These are phyloP conservation scores for Gadus chalcogrammus DNA, from an alignment of 2,113 vertebrate species.

Conservation along the genomic window DNA sequence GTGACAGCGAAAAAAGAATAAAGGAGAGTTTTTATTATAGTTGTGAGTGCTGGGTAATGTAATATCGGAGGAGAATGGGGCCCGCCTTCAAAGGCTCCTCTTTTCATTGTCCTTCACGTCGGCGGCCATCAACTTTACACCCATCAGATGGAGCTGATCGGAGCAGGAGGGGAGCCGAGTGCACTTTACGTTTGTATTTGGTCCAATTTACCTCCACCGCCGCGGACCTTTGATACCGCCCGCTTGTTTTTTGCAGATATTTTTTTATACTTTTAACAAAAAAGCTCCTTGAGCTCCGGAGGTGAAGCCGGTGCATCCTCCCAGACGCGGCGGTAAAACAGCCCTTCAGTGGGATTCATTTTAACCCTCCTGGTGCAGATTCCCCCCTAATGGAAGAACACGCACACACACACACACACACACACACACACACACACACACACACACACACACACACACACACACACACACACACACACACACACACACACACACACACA, in stretches of 20 bases:
- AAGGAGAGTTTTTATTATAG: conserved; percentile 53
- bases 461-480: too few relatives aligned
- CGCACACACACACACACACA: too few relatives aligned
- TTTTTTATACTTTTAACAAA: conserved; percentile 6
- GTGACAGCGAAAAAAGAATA: conserved; percentile 29
- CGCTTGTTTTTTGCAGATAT: conserved; percentile 29
- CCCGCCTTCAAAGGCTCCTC: conserved; percentile 34
- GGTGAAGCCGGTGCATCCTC: conserved; percentile 19
- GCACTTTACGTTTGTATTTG: conserved; percentile 49
- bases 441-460: too few relatives aligned
- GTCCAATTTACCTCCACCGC: conserved; percentile 24
- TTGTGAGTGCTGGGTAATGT: conserved; percentile 49
- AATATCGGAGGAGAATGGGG: conserved; percentile 45
- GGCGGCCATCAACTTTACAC: conserved; percentile 47
- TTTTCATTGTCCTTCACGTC: conserved; percentile 49
- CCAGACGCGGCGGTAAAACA: conserved; percentile 13
- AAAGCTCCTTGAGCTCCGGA: conserved; percentile 33
- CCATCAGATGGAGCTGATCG: conserved; percentile 42
- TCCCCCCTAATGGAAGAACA: conserved; percentile 26
- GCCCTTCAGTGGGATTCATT: too few relatives aligned
- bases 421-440: too few relatives aligned
- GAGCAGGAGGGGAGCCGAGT: conserved; percentile 25
- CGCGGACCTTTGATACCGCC: conserved; percentile 13
- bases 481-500: too few relatives aligned
- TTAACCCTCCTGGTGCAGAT: conserved; percentile 16